Base-by-base conservation (phyloP, 2,113 vertebrate genomes). In the Tyrannus savana region DNA sequence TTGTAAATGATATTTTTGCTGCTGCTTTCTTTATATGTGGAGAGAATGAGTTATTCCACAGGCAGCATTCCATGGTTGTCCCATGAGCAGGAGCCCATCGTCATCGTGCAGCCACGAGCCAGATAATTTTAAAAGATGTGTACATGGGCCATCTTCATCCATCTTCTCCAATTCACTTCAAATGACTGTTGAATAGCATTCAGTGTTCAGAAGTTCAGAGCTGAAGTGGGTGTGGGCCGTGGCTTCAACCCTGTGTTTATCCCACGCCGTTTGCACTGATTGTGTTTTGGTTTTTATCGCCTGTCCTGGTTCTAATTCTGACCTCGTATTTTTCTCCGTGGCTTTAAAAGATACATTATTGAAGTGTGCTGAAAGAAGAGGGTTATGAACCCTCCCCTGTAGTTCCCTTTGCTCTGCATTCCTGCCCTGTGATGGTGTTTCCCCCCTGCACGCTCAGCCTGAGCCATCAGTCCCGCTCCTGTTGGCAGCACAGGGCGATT, bases 1-100 rank as follows among this genome's bases (percentile, higher is more conserved):
- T 12, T 69, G 44, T 56, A 47, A 95, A 55, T 52, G 72, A 4
- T 14, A 6, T 62, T 87, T 73, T 68, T 62, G 50, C 25, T 19
- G 50, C 49, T 56, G 27, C 2, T 2, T 25, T 59, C 49, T 10
- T 25, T 12, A 3, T 2, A 16, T 9, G 0, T 3, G 35, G 41
- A 27, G 74, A 14, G 37, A 1, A 1, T 1, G 25, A 44, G 30
- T 39, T 3, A 10, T 77, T 63, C 58, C 55, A 4, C 2, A 6
- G 18, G 58, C 10, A 41, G 41, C 22, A 2, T 22, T 39, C 28
- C 18, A 2, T 18, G 42, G 14, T 37, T 41, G 39, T 41, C 39
- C 28, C 18, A 3, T 18, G 46, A 17, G 28, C 31, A 41, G 41
- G 78, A 46, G 21, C 53, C 53, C 39, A 22, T 35, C 77, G n/a